A percentile compares a stretch with the other conserved stretches of the same genome.
Evolutionary conservation across 30 jellyfish, hydroid and myxozoan species (phyloP).

Genomic region (Aurelia sp.): DNA sequence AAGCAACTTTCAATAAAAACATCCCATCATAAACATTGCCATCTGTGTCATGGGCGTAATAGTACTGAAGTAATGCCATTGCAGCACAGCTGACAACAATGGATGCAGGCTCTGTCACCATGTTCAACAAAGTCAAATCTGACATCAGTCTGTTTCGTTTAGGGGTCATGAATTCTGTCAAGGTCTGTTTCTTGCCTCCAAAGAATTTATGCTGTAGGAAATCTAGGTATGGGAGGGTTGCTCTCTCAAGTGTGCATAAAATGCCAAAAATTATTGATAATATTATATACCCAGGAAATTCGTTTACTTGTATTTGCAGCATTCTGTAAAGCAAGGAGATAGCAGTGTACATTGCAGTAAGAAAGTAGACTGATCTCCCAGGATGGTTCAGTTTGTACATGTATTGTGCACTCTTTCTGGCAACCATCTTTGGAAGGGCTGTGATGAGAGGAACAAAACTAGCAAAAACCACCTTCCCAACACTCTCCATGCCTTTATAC

Average conservation of each 20-base stretch:
- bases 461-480: slow-evolving; percentile 45
- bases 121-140: slow-evolving; percentile 49
- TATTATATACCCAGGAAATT: slow-evolving; percentile 4
- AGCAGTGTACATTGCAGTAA: slow-evolving; percentile 62
- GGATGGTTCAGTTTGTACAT: slow-evolving; percentile 58
- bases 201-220: slow-evolving; percentile 53
- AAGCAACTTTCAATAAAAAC: slow-evolving; percentile 21
- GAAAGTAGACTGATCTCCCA: slow-evolving; percentile 65
- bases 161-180: slow-evolving; percentile 72
- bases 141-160: slow-evolving; percentile 64
- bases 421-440: slow-evolving; percentile 58
- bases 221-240: slow-evolving; percentile 58
- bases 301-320: slow-evolving; percentile 55
- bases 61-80: slow-evolving; percentile 38
- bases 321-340: slow-evolving; percentile 41
- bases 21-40: slow-evolving; percentile 11
- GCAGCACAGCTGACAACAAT: slow-evolving; percentile 51
- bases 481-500: slow-evolving; percentile 32
- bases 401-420: slow-evolving; percentile 38
- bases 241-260: slow-evolving; percentile 54
- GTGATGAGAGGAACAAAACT: slow-evolving; percentile 62
- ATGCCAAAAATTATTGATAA: slow-evolving; percentile 51
- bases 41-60: slow-evolving; percentile 33
- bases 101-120: slow-evolving; percentile 65
- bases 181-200: slow-evolving; percentile 27